phyloP scores from a whole-genome alignment of 2,113 vertebrate genomes.

The Suncus etruscus region DNA sequence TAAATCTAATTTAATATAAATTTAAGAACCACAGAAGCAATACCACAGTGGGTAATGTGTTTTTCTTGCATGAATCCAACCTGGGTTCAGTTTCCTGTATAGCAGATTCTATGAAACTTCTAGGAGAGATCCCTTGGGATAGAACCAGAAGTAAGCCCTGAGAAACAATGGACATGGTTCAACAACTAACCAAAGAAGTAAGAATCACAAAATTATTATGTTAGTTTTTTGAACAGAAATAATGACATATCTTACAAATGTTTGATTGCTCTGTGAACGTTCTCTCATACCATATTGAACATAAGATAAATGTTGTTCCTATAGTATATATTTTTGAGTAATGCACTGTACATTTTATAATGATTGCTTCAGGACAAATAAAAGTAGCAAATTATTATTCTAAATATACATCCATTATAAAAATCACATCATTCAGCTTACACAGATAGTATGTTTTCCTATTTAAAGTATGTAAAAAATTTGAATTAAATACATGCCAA shows the following conservation, averaged over 20 bases:
- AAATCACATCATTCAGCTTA: neutral
- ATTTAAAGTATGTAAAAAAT: neutral
- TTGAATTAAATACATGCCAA: conserved; percentile 62
- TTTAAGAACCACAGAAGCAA: no score
- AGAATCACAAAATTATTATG: neutral
- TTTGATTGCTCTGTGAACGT: neutral
- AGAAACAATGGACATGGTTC: no score
- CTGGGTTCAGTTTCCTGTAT: no score
- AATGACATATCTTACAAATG: neutral
- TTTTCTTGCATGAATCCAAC: no score
- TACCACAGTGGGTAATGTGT: no score
- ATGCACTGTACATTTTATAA: neutral
- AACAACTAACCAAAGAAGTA: neutral
- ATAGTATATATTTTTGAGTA: neutral
- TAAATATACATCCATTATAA: neutral
- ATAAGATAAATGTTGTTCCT: neutral
- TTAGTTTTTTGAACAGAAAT: neutral
- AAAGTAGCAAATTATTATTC: neutral
- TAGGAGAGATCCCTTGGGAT: no score
- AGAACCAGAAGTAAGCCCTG: no score
- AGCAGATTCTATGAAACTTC: no score
- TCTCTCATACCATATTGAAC: neutral
- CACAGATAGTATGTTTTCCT: neutral
- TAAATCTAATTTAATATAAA: neutral
- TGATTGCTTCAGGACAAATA: neutral